These are phyloP conservation scores for Phalacrocorax carbo DNA, from an alignment of 2,113 vertebrate species.

Conservation along the genomic window DNA sequence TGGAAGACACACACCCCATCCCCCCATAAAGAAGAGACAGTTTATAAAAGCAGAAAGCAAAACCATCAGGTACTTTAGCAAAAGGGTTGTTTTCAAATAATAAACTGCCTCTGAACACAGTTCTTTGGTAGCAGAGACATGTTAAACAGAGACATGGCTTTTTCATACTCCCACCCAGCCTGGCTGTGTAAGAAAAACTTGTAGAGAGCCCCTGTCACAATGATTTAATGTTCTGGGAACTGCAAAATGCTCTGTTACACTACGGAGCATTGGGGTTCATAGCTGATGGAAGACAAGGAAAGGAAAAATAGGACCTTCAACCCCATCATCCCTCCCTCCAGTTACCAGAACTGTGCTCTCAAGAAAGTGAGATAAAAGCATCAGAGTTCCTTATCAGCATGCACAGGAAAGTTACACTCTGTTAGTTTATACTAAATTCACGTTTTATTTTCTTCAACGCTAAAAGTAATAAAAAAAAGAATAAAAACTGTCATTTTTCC, in stretches of 20 bases:
- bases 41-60: not conserved
- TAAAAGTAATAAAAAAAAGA: not conserved
- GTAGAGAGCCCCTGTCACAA: not conserved
- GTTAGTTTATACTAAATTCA: not conserved
- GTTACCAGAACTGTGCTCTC: not conserved
- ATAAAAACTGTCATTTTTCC: not conserved
- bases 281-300: not conserved
- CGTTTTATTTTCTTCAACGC: not conserved
- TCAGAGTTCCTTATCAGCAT: not conserved
- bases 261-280: not conserved
- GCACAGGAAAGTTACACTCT: not conserved
- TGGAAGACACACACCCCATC: not conserved
- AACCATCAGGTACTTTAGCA: not conserved
- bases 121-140: not conserved
- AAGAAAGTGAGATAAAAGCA: not conserved
- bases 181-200: not conserved
- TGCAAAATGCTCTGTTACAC: not conserved
- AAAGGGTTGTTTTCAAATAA: not conserved
- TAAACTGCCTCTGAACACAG: not conserved
- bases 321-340: not conserved
- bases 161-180: not conserved
- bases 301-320: not conserved
- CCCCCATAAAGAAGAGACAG: not conserved
- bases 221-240: not conserved
- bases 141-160: not conserved